phyloP scores from a whole-genome alignment of 2,888 invertebrate species.

The Eugnorisma glareosa region DNA sequence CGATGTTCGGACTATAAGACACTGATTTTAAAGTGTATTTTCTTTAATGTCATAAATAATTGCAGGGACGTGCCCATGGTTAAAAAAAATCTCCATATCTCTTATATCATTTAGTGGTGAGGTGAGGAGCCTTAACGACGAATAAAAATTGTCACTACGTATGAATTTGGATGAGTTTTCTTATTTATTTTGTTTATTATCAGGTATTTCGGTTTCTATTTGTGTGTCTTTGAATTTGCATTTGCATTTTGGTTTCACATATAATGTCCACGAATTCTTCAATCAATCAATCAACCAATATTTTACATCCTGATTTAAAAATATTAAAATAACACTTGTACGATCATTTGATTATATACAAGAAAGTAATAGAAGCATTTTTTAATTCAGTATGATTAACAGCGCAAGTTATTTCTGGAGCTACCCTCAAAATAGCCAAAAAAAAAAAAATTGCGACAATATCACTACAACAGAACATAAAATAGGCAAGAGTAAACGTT shows the following conservation, averaged over 20 bases:
- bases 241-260: neutral
- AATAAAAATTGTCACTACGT: neutral
- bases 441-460: constrained; percentile 14
- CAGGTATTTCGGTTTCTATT: neutral
- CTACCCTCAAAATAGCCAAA: neutral
- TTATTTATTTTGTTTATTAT: neutral
- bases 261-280: neutral
- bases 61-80: neutral
- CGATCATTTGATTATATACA: neutral
- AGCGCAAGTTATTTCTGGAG: neutral
- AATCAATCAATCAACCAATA: no score
- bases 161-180: constrained; percentile 2
- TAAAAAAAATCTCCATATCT: neutral
- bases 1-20: neutral
- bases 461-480: constrained; percentile 34
- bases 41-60: neutral
- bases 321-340: neutral
- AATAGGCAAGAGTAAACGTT: constrained; percentile 69
- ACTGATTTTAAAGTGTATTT: neutral
- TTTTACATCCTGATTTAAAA: neutral
- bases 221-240: no score
- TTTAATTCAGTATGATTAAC: neutral
- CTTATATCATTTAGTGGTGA: neutral
- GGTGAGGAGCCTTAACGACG: neutral
- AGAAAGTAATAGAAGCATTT: neutral